Conservation (phyloP, 1,140 invertebrate genomes). For the Sycophila sp. region DNA sequence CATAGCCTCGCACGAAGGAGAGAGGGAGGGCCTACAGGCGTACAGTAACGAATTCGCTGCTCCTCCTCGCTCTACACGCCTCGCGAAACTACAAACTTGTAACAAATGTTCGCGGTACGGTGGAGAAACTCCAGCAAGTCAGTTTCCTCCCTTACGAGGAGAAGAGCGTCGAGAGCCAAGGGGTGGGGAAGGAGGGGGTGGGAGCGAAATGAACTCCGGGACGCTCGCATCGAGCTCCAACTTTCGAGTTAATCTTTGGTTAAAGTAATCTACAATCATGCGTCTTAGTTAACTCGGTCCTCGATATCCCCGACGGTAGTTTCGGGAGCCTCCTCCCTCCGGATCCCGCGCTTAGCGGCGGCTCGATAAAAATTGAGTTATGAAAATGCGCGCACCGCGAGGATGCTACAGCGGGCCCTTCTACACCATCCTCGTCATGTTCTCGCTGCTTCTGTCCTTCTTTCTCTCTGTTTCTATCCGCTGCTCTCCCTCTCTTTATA, state of each 20-base stretch:
- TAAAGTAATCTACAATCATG: constrained; percentile 34
- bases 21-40: not conserved
- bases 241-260: constrained; percentile 31
- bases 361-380: constrained; percentile 36
- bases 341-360: too few species aligned
- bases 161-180: not conserved
- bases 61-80: not conserved
- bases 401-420: too few species aligned
- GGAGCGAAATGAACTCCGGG: constrained; percentile 9
- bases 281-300: constrained; percentile 25
- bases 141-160: not conserved
- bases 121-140: constrained; percentile 10
- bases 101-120: constrained; percentile 29
- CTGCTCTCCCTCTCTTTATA: not conserved
- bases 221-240: constrained; percentile 1
- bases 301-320: not conserved
- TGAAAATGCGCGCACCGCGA: constrained; percentile 40
- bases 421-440: too few species aligned
- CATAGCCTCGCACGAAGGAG: too few species aligned
- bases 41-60: not conserved
- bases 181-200: not conserved
- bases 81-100: constrained; percentile 32
- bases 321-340: not conserved
- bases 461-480: not conserved
- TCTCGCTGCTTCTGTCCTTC: not conserved